These are phyloP conservation scores for Trichacis sp. DNA, from an alignment of 2,888 invertebrate genomes.

Conservation along the genomic window DNA sequence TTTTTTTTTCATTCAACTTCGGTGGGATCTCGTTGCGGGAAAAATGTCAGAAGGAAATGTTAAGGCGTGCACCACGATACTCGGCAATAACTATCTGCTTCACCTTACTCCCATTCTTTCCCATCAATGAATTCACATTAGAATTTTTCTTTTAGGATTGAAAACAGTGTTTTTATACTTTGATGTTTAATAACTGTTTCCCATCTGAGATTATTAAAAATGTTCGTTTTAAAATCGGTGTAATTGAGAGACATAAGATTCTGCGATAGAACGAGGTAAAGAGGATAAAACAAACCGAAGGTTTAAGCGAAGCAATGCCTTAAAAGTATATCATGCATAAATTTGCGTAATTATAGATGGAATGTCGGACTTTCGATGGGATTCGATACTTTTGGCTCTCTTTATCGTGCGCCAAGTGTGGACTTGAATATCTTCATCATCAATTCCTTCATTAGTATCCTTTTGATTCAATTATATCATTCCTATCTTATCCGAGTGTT, in stretches of 20 bases:
- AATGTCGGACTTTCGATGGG: constrained; percentile 24
- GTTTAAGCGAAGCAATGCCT: constrained; percentile 50
- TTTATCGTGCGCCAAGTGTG: constrained; percentile 9
- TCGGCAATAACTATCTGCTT: background rate
- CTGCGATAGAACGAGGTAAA: no score
- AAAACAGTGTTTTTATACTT: no score
- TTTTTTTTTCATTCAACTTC: constrained; percentile 1
- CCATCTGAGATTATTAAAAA: no score
- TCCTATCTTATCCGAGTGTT: no score
- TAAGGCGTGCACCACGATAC: background rate
- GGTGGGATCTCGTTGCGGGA: constrained; percentile 2
- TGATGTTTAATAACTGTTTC: no score
- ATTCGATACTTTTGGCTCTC: constrained; percentile 15
- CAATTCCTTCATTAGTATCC: constrained; percentile 30
- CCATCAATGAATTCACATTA: no score
- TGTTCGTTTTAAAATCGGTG: no score
- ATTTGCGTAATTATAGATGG: constrained; percentile 55
- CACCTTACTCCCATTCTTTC: background rate
- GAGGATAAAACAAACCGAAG: constrained; percentile 32
- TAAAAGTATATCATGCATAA: constrained; percentile 52
- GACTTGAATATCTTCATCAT: no score
- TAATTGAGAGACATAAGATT: constrained; percentile 25
- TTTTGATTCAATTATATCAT: no score
- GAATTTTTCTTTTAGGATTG: no score
- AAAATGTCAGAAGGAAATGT: constrained; percentile 9